Percentiles rank a stretch among this genome's conserved stretches.
These are phyloP conservation scores for Sesamia nonagrioides DNA, from an alignment of 1,140 invertebrate species.

Conservation along the genomic window DNA sequence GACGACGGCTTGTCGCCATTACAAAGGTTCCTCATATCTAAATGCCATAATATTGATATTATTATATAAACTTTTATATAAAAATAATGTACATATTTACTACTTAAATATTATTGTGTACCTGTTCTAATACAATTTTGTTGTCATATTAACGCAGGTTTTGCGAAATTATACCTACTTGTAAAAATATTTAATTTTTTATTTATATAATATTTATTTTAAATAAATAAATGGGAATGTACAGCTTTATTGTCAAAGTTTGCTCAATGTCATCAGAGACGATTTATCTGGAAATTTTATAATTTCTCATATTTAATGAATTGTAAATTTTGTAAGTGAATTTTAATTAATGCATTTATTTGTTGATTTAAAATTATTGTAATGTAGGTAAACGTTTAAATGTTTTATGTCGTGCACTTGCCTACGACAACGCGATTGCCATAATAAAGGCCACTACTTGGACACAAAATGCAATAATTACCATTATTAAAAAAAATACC, in stretches of 20 bases:
- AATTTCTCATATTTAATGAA: constrained; percentile 1
- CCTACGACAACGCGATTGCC: constrained; percentile 42
- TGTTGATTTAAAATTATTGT: constrained; percentile 25
- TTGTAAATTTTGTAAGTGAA: constrained; percentile 31
- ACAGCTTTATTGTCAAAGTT: constrained; percentile 25
- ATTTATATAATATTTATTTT: constrained; percentile 29
- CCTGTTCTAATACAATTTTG: constrained; percentile 4
- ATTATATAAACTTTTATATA: constrained; percentile 38
- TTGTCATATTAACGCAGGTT: not conserved
- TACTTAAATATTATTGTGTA: constrained; percentile 2
- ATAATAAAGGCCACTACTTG: constrained; percentile 34
- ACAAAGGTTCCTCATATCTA: constrained; percentile 18
- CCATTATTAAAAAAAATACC: constrained; percentile 28
- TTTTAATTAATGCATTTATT: constrained; percentile 50
- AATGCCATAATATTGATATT: constrained; percentile 44
- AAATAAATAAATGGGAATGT: not conserved
- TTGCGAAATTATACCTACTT: constrained; percentile 35
- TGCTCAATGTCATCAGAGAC: constrained; percentile 22
- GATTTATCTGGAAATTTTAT: not conserved
- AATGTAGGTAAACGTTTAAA: not conserved
- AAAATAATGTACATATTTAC: constrained; percentile 23
- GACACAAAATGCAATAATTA: not conserved
- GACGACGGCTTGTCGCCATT: not conserved
- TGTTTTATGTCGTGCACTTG: constrained; percentile 1
- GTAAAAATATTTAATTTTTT: constrained; percentile 6